Evolutionary conservation across 2,888 invertebrate genomes (phyloP), one percentile per base, ranked within the genome.

Genomic region (Diadegma fenestrale): DNA sequence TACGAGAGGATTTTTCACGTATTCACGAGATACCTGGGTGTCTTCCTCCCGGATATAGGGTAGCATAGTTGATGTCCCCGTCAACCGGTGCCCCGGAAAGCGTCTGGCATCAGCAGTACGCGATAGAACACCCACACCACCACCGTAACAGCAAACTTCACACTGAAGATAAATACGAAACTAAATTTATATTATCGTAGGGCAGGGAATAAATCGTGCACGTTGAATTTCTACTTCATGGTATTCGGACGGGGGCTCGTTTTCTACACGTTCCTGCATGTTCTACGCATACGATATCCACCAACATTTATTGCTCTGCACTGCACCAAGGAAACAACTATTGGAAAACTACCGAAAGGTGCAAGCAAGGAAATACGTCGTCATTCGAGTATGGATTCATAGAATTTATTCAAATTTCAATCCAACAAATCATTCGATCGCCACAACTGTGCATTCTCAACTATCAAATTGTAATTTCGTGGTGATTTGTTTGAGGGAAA

Each of bases 1-100:
- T 54, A 72, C 58, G 58, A 76, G 22, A 61, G 33, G 33, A 61
- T 83, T 69, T 43, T 69, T 80, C 54, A 69, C 51, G 51, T 26
- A 68, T 78, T 76, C 54, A 26, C 22, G 77, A 61, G 51, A 61
- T 80, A 86, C 82, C 82, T 86, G 82, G 54, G 51, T 63, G 51
- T 80, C 80, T 77, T 86, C 85, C 61, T 86, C 85, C 12, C 68
- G 71, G 22, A 86, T 86, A 48, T 80, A 80, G 14, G 85, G 82
- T 80, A 86, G 82, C 85, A 86, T 86, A 17, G 80, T 68, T 45
- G 37, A 75, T 26, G 37, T 69, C 66, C 26, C 72, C 58, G 58
- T 61, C 22, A 76, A 72, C 14, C 66, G 43, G 48, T 76, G 72
- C 48, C 71, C 75, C 76, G 71, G 71, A 72, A 80, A 72, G 37